These are phyloP conservation scores for Drosophila prostipennis DNA, from an alignment of 2,888 invertebrate species.

Conservation along the genomic window DNA sequence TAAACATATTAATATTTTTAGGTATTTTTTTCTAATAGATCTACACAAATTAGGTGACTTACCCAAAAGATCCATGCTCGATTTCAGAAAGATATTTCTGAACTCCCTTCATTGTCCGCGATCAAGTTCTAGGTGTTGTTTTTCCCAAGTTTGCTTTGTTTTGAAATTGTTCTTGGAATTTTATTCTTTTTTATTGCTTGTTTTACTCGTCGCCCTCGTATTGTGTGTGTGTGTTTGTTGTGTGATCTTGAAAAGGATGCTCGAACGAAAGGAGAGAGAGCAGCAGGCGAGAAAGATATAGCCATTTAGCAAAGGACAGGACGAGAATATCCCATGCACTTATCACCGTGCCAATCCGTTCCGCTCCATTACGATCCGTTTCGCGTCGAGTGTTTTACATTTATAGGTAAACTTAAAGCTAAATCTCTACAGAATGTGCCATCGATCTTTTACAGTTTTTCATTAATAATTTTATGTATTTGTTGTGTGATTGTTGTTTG, in stretches of 20 bases:
- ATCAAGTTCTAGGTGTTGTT: not conserved
- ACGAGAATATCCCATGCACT: constrained; percentile 18
- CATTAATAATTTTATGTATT: constrained; percentile 20
- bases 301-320: constrained; percentile 3
- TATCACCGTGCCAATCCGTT: constrained; percentile 24
- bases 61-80: not conserved
- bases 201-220: constrained; percentile 22
- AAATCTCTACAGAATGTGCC: constrained; percentile 44
- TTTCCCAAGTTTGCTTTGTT: not conserved
- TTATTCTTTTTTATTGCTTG: constrained; percentile 44
- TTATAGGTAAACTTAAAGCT: constrained; percentile 36
- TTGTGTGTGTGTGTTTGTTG: constrained; percentile 3
- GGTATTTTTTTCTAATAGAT: too few species aligned
- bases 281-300: not conserved
- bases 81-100: too few species aligned
- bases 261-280: constrained; percentile 13
- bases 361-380: not conserved
- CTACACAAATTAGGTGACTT: not conserved
- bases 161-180: constrained; percentile 24
- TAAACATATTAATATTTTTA: too few species aligned
- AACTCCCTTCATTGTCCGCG: not conserved
- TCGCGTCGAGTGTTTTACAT: constrained; percentile 24
- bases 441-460: constrained; percentile 33
- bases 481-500: constrained; percentile 19
- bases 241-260: constrained; percentile 10